These are phyloP conservation scores for Pseudochaenichthys georgianus DNA, from an alignment of 2,797 vertebrate genomes.

Conservation along the genomic window DNA sequence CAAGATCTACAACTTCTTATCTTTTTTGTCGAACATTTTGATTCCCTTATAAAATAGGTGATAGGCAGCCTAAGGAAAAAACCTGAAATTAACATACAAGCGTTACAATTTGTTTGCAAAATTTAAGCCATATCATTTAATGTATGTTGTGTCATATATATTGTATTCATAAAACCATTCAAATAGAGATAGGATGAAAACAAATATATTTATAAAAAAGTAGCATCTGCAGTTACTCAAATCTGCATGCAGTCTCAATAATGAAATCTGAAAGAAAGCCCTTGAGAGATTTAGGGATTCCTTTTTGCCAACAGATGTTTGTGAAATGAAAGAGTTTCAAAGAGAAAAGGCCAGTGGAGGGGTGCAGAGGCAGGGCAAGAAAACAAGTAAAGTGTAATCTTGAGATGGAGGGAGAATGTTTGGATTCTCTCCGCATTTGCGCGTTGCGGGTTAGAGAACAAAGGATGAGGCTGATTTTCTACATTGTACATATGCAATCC, in stretches of 20 bases:
- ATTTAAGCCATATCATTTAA: constrained; percentile 42
- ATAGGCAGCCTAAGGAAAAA: constrained; percentile 15
- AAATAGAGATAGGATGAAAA: constrained; percentile 45
- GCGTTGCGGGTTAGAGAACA: constrained; percentile 53
- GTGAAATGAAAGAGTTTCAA: constrained; percentile 77
- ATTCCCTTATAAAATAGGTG: background rate
- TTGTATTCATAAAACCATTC: constrained; percentile 57
- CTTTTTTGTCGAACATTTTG: background rate
- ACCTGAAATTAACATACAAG: no score
- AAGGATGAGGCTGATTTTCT: constrained; percentile 68
- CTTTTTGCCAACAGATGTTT: constrained; percentile 81
- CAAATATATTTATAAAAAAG: constrained; percentile 34
- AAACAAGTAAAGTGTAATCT: constrained; percentile 76
- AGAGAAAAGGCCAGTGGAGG: constrained; percentile 49
- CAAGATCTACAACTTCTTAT: no score
- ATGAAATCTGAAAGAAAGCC: constrained; percentile 81
- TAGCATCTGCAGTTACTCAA: constrained; percentile 70
- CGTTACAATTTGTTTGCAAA: constrained; percentile 29
- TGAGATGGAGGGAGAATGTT: constrained; percentile 72
- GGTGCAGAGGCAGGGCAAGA: constrained; percentile 51
- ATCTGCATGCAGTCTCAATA: constrained; percentile 76
- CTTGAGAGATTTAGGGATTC: constrained; percentile 79
- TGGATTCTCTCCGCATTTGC: constrained; percentile 59
- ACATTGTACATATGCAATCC: constrained; percentile 75
- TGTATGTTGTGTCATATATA: constrained; percentile 45